Conservation (phyloP, 2,888 invertebrate species). For the Achlya flavicornis region DNA sequence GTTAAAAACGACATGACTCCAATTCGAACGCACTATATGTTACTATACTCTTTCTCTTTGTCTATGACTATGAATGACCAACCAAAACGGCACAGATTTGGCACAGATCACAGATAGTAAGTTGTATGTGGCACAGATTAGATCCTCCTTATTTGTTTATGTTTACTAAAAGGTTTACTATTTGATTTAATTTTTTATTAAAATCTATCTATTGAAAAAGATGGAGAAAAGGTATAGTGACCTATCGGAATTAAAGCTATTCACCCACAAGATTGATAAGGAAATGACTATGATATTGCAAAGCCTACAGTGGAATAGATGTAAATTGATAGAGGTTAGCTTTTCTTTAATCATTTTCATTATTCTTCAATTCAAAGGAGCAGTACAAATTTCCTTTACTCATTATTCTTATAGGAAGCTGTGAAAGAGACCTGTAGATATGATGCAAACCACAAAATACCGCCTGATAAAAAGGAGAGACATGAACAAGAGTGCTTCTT, state of each 20-base stretch:
- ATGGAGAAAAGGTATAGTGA: constrained; percentile 57
- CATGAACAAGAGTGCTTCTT: constrained; percentile 62
- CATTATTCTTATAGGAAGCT: constrained; percentile 44
- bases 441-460: constrained; percentile 56
- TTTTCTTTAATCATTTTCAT: not conserved
- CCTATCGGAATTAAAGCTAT: constrained; percentile 51
- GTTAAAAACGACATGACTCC: too few relatives aligned
- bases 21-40: too few relatives aligned
- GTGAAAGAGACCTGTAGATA: constrained; percentile 51
- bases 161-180: too few relatives aligned
- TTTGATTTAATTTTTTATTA: constrained; percentile 12
- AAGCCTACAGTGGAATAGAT: constrained; percentile 70
- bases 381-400: not conserved
- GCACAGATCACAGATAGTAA: too few relatives aligned
- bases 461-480: constrained; percentile 35
- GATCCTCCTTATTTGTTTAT: too few relatives aligned
- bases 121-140: too few relatives aligned
- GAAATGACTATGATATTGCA: constrained; percentile 68
- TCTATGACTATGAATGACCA: too few relatives aligned
- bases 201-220: constrained; percentile 8
- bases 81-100: too few relatives aligned
- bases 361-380: too few relatives aligned
- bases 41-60: too few relatives aligned
- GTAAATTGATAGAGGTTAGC: constrained; percentile 57
- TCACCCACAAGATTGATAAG: constrained; percentile 55